Base-by-base conservation (phyloP, 2,797 vertebrate genomes). In the Triplophysa yarkandensis region DNA sequence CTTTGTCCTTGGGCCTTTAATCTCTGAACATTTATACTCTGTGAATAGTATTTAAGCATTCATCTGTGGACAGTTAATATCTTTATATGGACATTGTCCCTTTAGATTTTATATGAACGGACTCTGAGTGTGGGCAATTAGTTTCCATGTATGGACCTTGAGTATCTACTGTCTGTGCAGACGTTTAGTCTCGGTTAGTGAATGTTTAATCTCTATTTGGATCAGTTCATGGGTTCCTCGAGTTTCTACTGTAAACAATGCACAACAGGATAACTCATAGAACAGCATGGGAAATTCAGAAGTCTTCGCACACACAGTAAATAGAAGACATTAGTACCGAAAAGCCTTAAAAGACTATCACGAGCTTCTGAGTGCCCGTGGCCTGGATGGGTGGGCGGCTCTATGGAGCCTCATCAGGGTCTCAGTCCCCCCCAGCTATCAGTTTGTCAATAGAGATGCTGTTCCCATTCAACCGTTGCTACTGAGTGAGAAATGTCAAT, bases 401-500 rank as follows among this genome's bases (percentile, higher is more conserved):
- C 13, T 27, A 46, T 75, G 74, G 62, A 34, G 55, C 77, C 25
- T 66, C 11, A 44, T 69, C 39, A 72, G 50, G n/a, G 28, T 52
- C 30, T 58, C 50, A 58, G 34, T 76, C 43, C 63, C 64, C 63
- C 25, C 41, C 77, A 77, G 80, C 83, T 84, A 83, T 85, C 86
- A 85, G 85, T 90, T 87, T 90, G 87, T 91, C 84, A 86, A 89
- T 89, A 91, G 84, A 80, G 81, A 89, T 86, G 87, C 84, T 88
- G 88, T 83, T 91, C 85, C 84, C 84, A 84, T 85, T 90, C 81
- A 55, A 85, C 88, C 82, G 82, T 73, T 86, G 80, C 41, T 81
- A 84, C 87, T 69, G 84, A 89, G 84, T 84, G 85, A 90, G 86
- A 86, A 89, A 90, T 90, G 86, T 90, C 89, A 89, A 87, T 83